Percentiles rank a stretch among this genome's conserved stretches.
phyloP scores from a whole-genome alignment of 2,113 vertebrate species.

The Campylorhamphus procurvoides region DNA sequence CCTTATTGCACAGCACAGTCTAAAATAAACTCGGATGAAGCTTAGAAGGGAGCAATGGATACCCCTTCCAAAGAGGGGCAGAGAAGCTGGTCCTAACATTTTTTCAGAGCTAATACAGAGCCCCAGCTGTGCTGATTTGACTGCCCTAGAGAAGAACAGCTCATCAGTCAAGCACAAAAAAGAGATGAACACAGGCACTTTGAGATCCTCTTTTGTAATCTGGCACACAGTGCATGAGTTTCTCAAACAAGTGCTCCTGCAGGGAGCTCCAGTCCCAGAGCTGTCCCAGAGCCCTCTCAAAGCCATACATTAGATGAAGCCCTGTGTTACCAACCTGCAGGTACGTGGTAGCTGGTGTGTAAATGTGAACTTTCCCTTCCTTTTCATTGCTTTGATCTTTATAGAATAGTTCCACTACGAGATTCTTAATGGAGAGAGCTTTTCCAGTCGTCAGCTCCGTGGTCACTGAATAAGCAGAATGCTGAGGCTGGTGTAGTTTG shows the following conservation, averaged over 20 bases:
- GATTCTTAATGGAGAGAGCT: conserved; percentile 76
- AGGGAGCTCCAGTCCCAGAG: not conserved
- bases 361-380: conserved; percentile 79
- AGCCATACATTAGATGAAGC: not conserved
- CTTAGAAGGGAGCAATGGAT: not conserved
- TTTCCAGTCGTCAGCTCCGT: conserved; percentile 79
- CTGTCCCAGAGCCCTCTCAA: not conserved
- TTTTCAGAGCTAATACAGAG: not conserved
- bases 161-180: not conserved
- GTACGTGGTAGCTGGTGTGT: conserved; percentile 78
- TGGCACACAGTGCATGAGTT: not conserved
- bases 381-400: conserved; percentile 71
- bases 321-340: conserved; percentile 68
- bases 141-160: not conserved
- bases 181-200: not conserved
- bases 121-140: not conserved
- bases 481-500: conserved; percentile 78
- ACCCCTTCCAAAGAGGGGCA: not conserved
- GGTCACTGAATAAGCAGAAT: conserved; percentile 70
- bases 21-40: not conserved
- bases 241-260: not conserved
- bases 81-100: not conserved
- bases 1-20: not conserved
- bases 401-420: conserved; percentile 78
- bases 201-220: not conserved